phyloP scores from a whole-genome alignment of 2,797 vertebrate species.

The Oreochromis grahami region DNA sequence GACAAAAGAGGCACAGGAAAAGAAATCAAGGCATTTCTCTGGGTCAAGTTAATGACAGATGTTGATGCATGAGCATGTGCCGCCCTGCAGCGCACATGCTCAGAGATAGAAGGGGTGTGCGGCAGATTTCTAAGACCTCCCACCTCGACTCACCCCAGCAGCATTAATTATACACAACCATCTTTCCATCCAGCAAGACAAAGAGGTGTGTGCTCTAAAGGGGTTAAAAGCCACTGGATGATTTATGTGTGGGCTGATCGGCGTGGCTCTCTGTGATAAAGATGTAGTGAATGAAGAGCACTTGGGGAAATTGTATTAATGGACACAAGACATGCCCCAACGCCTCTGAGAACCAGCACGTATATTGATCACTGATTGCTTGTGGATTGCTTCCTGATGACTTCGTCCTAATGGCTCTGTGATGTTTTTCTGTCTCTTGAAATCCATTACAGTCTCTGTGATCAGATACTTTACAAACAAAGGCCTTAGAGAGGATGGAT shows the following conservation, averaged over 20 bases:
- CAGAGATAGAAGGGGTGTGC: background rate
- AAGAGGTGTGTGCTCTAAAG: slow-evolving; percentile 40
- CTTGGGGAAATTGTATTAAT: slow-evolving; percentile 26
- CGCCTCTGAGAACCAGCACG: background rate
- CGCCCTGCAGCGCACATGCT: background rate
- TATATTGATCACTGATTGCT: slow-evolving; percentile 43
- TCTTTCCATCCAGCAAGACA: slow-evolving; percentile 31
- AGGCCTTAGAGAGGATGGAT: background rate
- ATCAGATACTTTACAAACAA: background rate
- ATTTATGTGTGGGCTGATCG: slow-evolving; percentile 42
- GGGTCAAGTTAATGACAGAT: slow-evolving; percentile 18
- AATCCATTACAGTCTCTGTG: background rate
- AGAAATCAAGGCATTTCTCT: slow-evolving; percentile 6
- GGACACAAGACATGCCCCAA: slow-evolving; percentile 2
- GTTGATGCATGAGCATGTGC: slow-evolving; percentile 19
- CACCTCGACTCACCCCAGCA: slow-evolving; percentile 21
- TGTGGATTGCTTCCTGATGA: background rate
- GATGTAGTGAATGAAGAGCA: background rate
- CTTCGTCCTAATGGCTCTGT: slow-evolving; percentile 3
- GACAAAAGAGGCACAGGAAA: background rate
- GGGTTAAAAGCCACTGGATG: slow-evolving; percentile 57
- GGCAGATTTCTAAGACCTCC: slow-evolving; percentile 24
- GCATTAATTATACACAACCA: slow-evolving; percentile 64
- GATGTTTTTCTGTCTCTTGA: background rate
- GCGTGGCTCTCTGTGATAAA: background rate